Evolutionary conservation across 2,888 invertebrate species (phyloP), one percentile per base, ranked within the genome.

Genomic region (Diplazon laetatorius): DNA sequence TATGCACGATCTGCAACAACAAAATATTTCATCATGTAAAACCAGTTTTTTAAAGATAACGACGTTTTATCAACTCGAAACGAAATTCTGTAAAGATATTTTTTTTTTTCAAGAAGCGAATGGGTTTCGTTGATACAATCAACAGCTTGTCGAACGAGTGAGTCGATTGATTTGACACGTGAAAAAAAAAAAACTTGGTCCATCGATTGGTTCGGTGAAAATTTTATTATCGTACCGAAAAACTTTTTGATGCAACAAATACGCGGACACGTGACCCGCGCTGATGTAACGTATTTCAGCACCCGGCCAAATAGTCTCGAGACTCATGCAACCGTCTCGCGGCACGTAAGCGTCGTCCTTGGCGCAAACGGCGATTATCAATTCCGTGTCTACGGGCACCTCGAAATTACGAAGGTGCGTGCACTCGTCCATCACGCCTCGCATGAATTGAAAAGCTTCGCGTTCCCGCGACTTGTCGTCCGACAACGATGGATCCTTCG

Each of bases 381-480:
- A 92, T 9, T 95, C 95, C 0, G 98, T 96, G 88, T 99, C 99
- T 62, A 95, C 95, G 0, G 96, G 96, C 14, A 95, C 92, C 1
- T 97, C 95, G 89, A 98, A 99, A 91, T 99, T 98, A 82, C 95
- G 96, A 46, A 99, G 92, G 92, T 99, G 98, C 0, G 99, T 99
- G 90, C 98, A 99, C 91, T 99, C 98, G 89, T 99, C 99, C 99
- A 99, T 99, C 83, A 99, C 95, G 0, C 98, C 98, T 60, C 97
- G 93, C 99, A 99, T 99, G 89, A 99, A 98, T 91, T 97, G 96
- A 69, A 97, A 85, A 0, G 97, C 96, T 91, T 97, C 96, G 84
- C 94, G 93, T 89, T 95, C 95, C 82, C 95, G 93, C 93, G 94
- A 94, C 83, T 95, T 95, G 69, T 82, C 78, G 71, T 86, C 85